A percentile compares a stretch with the other conserved stretches of the same genome.
Evolutionary conservation across 2,113 vertebrate genomes (phyloP).

Genomic region (Struthio camelus): DNA sequence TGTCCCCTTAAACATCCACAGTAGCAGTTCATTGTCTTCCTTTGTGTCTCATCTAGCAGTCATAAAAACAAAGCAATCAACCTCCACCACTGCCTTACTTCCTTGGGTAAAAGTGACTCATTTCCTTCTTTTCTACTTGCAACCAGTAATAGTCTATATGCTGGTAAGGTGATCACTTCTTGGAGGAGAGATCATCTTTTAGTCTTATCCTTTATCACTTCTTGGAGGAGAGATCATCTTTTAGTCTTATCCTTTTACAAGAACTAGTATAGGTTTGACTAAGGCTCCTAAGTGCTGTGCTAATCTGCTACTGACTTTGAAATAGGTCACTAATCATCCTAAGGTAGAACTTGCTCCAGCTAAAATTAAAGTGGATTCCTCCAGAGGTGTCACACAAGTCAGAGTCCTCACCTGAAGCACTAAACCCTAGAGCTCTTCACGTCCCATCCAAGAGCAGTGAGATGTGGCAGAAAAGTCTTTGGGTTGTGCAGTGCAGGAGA

Average conservation of each 20-base stretch:
- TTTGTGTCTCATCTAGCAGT: background rate
- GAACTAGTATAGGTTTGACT: background rate
- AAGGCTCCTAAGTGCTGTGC: background rate
- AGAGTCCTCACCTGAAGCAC: background rate
- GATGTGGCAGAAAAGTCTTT: background rate
- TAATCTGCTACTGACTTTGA: background rate
- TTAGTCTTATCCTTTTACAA: background rate
- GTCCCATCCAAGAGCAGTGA: background rate
- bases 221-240: background rate
- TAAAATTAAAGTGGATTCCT: background rate
- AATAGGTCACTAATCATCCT: conserved; percentile 5
- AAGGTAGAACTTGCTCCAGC: background rate
- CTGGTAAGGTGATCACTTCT: background rate
- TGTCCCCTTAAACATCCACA: background rate
- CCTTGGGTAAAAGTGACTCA: background rate
- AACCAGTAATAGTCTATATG: conserved; percentile 9
- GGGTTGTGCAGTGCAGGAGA: background rate
- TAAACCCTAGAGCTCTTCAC: background rate
- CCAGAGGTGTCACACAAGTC: background rate
- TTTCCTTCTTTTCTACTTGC: conserved; percentile 10
- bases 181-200: background rate
- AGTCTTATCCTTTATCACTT: background rate
- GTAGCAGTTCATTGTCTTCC: background rate
- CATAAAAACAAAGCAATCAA: background rate
- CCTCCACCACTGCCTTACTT: background rate